These are phyloP conservation scores for Xanthostigma xanthostigma DNA, from an alignment of 2,888 invertebrate genomes.

Conservation along the genomic window DNA sequence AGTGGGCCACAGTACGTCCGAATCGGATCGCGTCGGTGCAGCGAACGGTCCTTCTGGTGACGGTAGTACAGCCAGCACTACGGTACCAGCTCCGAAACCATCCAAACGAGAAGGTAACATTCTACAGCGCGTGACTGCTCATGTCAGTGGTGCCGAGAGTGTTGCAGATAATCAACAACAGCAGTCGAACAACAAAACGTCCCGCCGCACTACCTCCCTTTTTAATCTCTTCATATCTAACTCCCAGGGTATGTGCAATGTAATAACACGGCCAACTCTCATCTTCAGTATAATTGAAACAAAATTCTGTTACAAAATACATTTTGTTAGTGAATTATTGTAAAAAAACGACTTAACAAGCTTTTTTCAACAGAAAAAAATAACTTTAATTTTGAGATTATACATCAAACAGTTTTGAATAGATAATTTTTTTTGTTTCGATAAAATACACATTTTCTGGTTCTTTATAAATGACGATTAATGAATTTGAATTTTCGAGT, in stretches of 20 bases:
- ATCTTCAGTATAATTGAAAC: not conserved
- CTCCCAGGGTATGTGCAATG: conserved; percentile 62
- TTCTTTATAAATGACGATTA: too few relatives aligned
- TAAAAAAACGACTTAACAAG: too few relatives aligned
- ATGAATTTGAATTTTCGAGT: too few relatives aligned
- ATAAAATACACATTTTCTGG: too few relatives aligned
- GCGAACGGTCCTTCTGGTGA: conserved; percentile 21
- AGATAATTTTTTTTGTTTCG: too few relatives aligned
- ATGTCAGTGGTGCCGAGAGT: not conserved
- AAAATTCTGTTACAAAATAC: too few relatives aligned
- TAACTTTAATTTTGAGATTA: too few relatives aligned
- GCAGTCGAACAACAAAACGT: conserved; percentile 42
- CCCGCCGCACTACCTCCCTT: conserved; percentile 85
- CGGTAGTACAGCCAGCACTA: conserved; percentile 15
- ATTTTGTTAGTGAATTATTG: too few relatives aligned
- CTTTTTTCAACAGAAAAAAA: too few relatives aligned
- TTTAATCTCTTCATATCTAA: conserved; percentile 91
- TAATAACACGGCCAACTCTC: not conserved
- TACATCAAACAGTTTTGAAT: too few relatives aligned
- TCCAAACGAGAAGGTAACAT: conserved; percentile 50
- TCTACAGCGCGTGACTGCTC: conserved; percentile 17
- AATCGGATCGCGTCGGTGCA: too few relatives aligned
- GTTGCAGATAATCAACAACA: not conserved
- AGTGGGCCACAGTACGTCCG: not conserved
- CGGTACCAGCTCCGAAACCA: conserved; percentile 27